Base-by-base conservation (phyloP, 1,140 invertebrate species). In the Eupeodes corollae region DNA sequence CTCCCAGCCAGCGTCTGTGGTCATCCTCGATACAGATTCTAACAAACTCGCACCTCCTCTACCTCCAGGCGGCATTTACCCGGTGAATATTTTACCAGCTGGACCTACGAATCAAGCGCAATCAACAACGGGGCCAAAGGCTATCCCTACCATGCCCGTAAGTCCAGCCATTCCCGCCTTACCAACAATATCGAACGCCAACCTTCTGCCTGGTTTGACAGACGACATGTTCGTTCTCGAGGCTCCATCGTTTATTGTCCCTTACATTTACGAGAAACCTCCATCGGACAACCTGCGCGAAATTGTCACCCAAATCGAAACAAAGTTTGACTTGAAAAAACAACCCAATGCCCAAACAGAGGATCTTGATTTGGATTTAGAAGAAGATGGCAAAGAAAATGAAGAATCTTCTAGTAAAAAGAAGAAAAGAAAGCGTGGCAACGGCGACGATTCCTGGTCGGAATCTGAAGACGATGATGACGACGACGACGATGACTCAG, bases 191-290 rank as follows among this genome's bases (percentile, higher is more conserved):
- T 67, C 75, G 16, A 70, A 75, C 35, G 57, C 76, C 26, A 75
- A 75, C 40, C 78, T 87, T 44, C 64, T 88, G 50, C 84, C 86
- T 1, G 82, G 84, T 5, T 70, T 91, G 5, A 89, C 86, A 6
- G 88, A 92, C 63, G 86, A 90, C 56, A 90, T 90, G 82, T 91
- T 84, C 69, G 86, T 91, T 1, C 82, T 91, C 9, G 88, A 92
- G 70, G 88, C 88, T 18, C 88, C 88, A 5, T 91, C 87, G 12
- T 91, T 92, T 59, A 89, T 92, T 59, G 86, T 91, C 53, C 88
- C 88, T 35, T 91, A 91, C 67, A 86, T 92, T n/a, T 91, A 89
- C 66, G 86, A 91, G 69, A 89, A 90, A 67, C 85, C 86, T 5
- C 84, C 87, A 1, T 67, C 85, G 8, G 82, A 84, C 58, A 79